Evolutionary conservation across 2,888 invertebrate genomes (phyloP), one percentile per base, ranked within the genome.

Genomic region (Galeruca laticollis): DNA sequence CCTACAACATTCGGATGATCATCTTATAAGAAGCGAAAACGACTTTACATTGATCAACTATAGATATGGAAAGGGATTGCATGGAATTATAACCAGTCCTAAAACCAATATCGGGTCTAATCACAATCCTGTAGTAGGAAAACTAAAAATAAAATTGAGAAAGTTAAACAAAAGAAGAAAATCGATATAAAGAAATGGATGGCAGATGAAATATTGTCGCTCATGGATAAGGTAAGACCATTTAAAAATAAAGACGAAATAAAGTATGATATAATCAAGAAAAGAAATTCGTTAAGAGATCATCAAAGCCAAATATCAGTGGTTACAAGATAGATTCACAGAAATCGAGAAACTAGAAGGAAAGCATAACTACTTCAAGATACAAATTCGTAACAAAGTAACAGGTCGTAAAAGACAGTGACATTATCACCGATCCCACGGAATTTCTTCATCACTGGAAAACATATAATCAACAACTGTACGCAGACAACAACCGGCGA

Each of bases 151-250:
- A n/a, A 57, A 57, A 57, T 11, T 6, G 11, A 37, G 37, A 2
- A 47, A 47, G n/a, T 33, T 60, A 37, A n/a, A n/a, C n/a, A n/a
- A n/a, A n/a, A n/a, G n/a, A 61, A 66, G 62, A 71, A 26, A 31
- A 31, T 33, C 57, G 51, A 60, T 60, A 69, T 69, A 13, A 60
- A 60, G 13, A 60, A 35, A 18, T 47, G 9, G n/a, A 47, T 47
- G 9, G 5, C 47, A 13, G 47, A 47, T 4, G n/a, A 47, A 47
- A 47, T 47, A 47, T 47, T 47, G 47, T 47, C 47, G 47, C 47
- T 47, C n/a, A n/a, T n/a, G 47, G 47, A 47, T 47, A 47, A n/a
- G 4, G n/a, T n/a, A n/a, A n/a, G n/a, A n/a, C n/a, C n/a, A n/a
- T n/a, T n/a, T n/a, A n/a, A n/a, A n/a, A n/a, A n/a, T n/a, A 47